Percentiles rank a stretch among this genome's conserved stretches.
These are phyloP conservation scores for Cheilosia pagana DNA, from an alignment of 2,888 invertebrate genomes.

Conservation along the genomic window DNA sequence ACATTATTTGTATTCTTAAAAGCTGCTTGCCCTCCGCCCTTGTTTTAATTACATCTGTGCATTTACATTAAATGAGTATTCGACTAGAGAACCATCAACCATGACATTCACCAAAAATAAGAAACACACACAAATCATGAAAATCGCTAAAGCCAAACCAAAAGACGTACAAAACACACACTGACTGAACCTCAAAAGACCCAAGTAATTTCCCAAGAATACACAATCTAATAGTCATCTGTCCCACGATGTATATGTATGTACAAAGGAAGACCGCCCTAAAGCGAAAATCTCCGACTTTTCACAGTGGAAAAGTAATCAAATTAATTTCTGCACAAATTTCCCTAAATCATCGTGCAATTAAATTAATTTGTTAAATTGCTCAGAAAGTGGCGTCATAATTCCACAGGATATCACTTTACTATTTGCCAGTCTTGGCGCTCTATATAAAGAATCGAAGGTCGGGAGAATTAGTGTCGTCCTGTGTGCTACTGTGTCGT, in stretches of 20 bases:
- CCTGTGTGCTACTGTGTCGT: slow-evolving; percentile 2
- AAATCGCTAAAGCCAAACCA: not conserved
- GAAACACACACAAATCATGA: too few relatives aligned
- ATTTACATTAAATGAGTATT: too few relatives aligned
- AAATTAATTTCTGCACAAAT: slow-evolving; percentile 55
- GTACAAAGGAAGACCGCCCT: not conserved
- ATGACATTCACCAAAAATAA: too few relatives aligned
- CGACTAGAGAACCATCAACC: too few relatives aligned
- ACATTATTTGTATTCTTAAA: too few relatives aligned
- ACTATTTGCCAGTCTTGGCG: slow-evolving; percentile 55
- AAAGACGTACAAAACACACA: not conserved
- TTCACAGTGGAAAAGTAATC: slow-evolving; percentile 43
- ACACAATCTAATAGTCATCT: slow-evolving; percentile 1
- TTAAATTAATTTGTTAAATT: slow-evolving; percentile 72
- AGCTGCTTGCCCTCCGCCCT: too few relatives aligned
- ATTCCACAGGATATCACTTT: slow-evolving; percentile 63
- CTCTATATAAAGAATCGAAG: slow-evolving; percentile 32
- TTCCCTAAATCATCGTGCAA: slow-evolving; percentile 64
- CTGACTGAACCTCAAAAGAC: slow-evolving; percentile 11
- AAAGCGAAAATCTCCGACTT: slow-evolving; percentile 14
- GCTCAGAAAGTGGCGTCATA: slow-evolving; percentile 48
- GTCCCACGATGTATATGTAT: not conserved
- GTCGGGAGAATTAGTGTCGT: slow-evolving; percentile 2
- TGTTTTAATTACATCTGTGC: too few relatives aligned
- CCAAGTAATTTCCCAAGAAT: slow-evolving; percentile 41